Evolutionary conservation across 2,113 vertebrate species (phyloP).

Genomic region (Cathartes aura): DNA sequence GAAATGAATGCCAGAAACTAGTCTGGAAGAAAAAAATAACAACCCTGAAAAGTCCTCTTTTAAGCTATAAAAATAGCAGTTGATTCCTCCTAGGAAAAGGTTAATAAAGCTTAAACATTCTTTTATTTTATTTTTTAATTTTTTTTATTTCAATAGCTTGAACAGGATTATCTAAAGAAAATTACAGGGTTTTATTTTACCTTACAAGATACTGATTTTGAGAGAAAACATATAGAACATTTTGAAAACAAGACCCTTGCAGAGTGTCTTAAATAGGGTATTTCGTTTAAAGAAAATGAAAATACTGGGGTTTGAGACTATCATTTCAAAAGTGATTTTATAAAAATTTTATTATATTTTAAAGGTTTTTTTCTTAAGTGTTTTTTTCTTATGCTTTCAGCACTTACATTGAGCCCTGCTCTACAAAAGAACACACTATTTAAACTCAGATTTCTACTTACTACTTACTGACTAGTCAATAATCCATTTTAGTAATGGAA

Average conservation of each 20-base stretch:
- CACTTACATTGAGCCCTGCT: not conserved
- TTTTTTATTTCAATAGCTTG: not conserved
- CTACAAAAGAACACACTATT: not conserved
- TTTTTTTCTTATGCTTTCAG: not conserved
- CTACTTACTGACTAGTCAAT: constrained; percentile 36
- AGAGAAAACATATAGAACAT: not conserved
- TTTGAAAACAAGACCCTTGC: not conserved
- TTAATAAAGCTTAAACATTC: not conserved
- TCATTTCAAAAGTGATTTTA: not conserved
- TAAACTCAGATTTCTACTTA: not conserved
- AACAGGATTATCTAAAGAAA: not conserved
- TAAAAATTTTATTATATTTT: not conserved
- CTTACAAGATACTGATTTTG: not conserved
- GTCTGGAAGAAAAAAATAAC: not conserved
- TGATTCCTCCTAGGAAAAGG: not conserved
- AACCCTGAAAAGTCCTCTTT: not conserved
- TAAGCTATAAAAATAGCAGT: not conserved
- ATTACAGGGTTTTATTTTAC: not conserved
- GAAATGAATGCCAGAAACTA: not conserved
- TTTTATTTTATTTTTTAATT: not conserved
- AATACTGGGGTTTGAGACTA: not conserved
- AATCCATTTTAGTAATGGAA: constrained; percentile 53
- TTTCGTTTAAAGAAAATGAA: not conserved
- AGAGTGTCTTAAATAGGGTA: not conserved
- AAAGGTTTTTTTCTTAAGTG: not conserved